A percentile compares a stretch with the other conserved stretches of the same genome.
phyloP scores from a whole-genome alignment of 2,888 invertebrate genomes.

The Tetragonisca angustula region DNA sequence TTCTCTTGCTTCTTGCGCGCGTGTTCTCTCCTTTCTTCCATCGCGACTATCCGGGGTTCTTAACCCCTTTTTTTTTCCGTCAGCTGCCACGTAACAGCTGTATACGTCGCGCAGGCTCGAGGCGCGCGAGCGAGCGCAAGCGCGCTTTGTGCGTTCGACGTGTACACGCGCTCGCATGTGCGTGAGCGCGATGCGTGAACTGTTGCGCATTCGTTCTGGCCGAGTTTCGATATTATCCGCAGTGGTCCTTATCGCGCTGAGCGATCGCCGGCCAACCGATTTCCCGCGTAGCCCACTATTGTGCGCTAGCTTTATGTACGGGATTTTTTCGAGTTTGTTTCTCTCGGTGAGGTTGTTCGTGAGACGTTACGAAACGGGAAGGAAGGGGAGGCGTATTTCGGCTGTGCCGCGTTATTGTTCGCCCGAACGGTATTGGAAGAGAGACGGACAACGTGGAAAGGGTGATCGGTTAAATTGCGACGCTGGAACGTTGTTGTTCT shows the following conservation, averaged over 20 bases:
- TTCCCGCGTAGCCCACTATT: conserved; percentile 41
- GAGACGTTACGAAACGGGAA: neutral
- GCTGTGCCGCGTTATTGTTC: conserved; percentile 5
- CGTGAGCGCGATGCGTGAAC: conserved; percentile 46
- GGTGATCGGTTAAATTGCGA: conserved; percentile 23
- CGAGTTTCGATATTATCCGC: conserved; percentile 59
- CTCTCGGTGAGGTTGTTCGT: neutral
- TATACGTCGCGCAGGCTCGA: conserved; percentile 65
- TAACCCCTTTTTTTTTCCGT: conserved; percentile 82
- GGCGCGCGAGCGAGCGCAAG: conserved; percentile 33
- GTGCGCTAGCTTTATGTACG: conserved; percentile 34
- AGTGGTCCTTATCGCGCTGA: conserved; percentile 52
- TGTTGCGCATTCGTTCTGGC: conserved; percentile 41
- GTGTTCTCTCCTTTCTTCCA: conserved; percentile 58
- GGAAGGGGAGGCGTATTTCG: conserved; percentile 1
- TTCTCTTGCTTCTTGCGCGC: conserved; percentile 51
- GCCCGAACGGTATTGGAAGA: neutral
- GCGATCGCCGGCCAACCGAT: conserved; percentile 51
- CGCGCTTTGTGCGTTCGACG: neutral
- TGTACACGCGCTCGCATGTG: neutral
- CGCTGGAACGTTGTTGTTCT: neutral
- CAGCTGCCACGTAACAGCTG: conserved; percentile 83
- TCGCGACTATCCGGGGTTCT: conserved; percentile 75
- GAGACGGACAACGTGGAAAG: neutral
- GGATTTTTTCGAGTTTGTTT: conserved; percentile 52